Percentiles rank a stretch among this genome's conserved stretches.
phyloP scores from a whole-genome alignment of 1,140 invertebrate species.

The Epicauta chinensis region DNA sequence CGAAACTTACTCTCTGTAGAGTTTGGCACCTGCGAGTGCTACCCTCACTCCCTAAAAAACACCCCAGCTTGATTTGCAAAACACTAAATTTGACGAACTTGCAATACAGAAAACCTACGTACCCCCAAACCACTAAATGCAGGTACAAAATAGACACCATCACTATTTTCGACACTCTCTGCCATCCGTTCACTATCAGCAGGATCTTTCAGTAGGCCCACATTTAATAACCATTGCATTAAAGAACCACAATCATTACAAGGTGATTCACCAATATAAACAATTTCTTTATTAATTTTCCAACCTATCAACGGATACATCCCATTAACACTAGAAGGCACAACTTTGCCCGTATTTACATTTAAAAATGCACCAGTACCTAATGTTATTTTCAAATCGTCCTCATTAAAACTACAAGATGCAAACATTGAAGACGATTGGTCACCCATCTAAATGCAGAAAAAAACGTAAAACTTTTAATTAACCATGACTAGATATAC shows the following conservation, averaged over 20 bases:
- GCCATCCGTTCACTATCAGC: constrained; percentile 66
- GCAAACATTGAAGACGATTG: constrained; percentile 89
- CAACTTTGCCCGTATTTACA: constrained; percentile 71
- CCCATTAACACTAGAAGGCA: constrained; percentile 71
- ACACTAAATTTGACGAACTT: too few species aligned
- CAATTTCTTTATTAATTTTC: constrained; percentile 63
- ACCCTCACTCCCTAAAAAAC: too few species aligned
- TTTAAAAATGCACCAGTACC: constrained; percentile 93
- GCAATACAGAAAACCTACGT: too few species aligned
- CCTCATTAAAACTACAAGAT: constrained; percentile 72
- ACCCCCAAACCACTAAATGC: constrained; percentile 88
- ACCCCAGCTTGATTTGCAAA: too few species aligned
- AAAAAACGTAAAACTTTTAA: neutral
- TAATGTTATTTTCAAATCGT: constrained; percentile 87
- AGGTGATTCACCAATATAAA: constrained; percentile 77
- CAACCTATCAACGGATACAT: constrained; percentile 90
- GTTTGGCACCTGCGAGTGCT: too few species aligned
- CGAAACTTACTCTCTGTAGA: too few species aligned
- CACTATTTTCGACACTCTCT: constrained; percentile 61
- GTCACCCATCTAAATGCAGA: constrained; percentile 56
- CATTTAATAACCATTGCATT: constrained; percentile 77
- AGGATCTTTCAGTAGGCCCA: constrained; percentile 61
- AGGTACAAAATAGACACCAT: constrained; percentile 85
- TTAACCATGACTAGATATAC: too few species aligned
- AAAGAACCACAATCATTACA: constrained; percentile 81